Percentiles rank a stretch among this genome's conserved stretches.
Conservation (phyloP, 2,888 invertebrate genomes). For the Bugula neritina region DNA sequence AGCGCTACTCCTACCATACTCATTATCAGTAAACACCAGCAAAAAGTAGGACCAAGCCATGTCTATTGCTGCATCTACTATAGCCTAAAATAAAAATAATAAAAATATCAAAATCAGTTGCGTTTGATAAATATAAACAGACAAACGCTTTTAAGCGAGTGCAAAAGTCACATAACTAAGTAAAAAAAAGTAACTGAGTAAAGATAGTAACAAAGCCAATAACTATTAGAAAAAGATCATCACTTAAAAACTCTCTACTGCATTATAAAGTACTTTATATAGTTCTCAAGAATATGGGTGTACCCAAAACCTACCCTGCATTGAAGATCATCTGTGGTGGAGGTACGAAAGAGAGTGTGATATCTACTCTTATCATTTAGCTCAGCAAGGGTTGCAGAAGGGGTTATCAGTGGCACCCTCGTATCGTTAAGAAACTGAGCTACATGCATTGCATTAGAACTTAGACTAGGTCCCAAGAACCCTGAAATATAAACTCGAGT, state of each 20-base stretch:
- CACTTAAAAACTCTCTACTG: too few species aligned
- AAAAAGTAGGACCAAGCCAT: constrained; percentile 38
- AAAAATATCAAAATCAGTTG: too few species aligned
- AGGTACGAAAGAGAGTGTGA: constrained; percentile 35
- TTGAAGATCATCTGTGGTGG: constrained; percentile 34
- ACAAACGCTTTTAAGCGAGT: too few species aligned
- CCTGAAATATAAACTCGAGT: constrained; percentile 35
- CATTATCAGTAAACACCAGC: constrained; percentile 36
- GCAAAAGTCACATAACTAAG: too few species aligned
- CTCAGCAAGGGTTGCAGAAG: constrained; percentile 35
- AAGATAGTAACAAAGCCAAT: too few species aligned
- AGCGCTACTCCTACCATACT: constrained; percentile 34
- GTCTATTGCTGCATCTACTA: constrained; percentile 34
- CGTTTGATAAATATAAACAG: too few species aligned
- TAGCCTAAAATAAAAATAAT: constrained; percentile 35
- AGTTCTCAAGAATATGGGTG: too few species aligned
- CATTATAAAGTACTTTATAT: too few species aligned
- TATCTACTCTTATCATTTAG: constrained; percentile 32
- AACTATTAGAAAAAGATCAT: too few species aligned
- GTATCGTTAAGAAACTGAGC: constrained; percentile 33
- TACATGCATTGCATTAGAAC: constrained; percentile 35
- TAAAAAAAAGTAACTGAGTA: too few species aligned
- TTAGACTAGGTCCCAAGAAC: constrained; percentile 38
- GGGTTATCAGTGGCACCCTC: constrained; percentile 37
- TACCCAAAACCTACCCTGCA: constrained; percentile 35